Evolutionary conservation across 2,797 vertebrate genomes (phyloP), one percentile per base, ranked within the genome.

Genomic region (Harpagifer antarcticus): DNA sequence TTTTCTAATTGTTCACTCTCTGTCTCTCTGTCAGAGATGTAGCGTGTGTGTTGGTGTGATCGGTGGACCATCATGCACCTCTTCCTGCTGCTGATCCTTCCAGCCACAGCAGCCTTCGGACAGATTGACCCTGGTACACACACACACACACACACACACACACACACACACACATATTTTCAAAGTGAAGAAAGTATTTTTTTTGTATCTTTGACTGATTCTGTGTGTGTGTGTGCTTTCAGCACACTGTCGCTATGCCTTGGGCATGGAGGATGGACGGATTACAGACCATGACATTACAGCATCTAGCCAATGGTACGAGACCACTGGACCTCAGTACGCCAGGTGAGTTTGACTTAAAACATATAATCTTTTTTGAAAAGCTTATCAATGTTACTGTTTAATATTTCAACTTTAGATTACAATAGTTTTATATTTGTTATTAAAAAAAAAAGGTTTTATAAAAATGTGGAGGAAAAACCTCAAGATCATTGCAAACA

Each of bases 231-330:
- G 49, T 72, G 43, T 78, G 12, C n/a, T n/a, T n/a, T n/a, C n/a
- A n/a, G n/a, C 89, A 37, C 95, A 95, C 71, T 98, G 97, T 76
- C 96, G 97, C 64, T 97, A 96, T 76, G 94, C 97, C 45, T 78
- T 98, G 89, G 97, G 97, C 12, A 97, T 98, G 97, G 94, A 97
- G 23, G 97, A 98, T 79, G 94, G 96, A 1, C 96, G 96, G 1
- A 97, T 98, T 77, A 86, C 85, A 59, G 95, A 97, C 3, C 91
- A 96, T 76, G 96, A 96, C 89, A 96, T 98, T 90, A 97, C 96
- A 9, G 97, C 97, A 0, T 98, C 97, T 88, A 98, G 96, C 88
- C 95, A 96, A 89, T 98, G 96, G 96, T 95, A 97, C 0, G 94
- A 96, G 70, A 97, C 96, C 56, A 98, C 97, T 0, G 97, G 96